These are phyloP conservation scores for Hippoglossus hippoglossus DNA, from an alignment of 2,797 vertebrate species.

Conservation along the genomic window DNA sequence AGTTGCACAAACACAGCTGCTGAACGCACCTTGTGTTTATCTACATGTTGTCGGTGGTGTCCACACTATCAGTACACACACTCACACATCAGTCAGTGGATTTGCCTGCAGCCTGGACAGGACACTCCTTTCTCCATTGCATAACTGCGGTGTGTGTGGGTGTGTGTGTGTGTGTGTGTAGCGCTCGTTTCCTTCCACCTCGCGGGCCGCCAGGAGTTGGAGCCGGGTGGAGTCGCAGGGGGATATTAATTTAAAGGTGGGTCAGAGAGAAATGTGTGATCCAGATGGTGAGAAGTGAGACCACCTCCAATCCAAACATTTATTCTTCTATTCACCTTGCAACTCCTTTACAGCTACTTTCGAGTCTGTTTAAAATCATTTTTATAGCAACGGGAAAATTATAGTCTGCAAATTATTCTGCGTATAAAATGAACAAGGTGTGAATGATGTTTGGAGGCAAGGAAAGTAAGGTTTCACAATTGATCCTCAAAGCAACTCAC, in stretches of 20 bases:
- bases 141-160: constrained; percentile 39
- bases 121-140: constrained; percentile 63
- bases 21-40: too few species aligned
- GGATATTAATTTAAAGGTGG: constrained; percentile 46
- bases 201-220: neutral
- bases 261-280: constrained; percentile 41
- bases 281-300: constrained; percentile 45
- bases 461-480: neutral
- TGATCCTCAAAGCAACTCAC: neutral
- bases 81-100: neutral
- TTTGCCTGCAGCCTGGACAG: constrained; percentile 14
- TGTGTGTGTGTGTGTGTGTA: constrained; percentile 4
- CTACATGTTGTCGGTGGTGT: too few species aligned
- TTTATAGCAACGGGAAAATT: neutral
- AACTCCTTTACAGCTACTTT: neutral
- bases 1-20: neutral
- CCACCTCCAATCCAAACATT: constrained; percentile 15
- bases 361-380: neutral
- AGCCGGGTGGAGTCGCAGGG: constrained; percentile 17
- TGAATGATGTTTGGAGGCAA: neutral
- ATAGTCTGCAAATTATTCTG: neutral
- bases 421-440: neutral
- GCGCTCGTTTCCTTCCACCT: constrained; percentile 31
- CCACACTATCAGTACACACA: constrained; percentile 1
- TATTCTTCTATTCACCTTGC: neutral